Evolutionary conservation across 1,140 invertebrate genomes (phyloP), one percentile per base, ranked within the genome.

Genomic region (Monochamus saltuarius): DNA sequence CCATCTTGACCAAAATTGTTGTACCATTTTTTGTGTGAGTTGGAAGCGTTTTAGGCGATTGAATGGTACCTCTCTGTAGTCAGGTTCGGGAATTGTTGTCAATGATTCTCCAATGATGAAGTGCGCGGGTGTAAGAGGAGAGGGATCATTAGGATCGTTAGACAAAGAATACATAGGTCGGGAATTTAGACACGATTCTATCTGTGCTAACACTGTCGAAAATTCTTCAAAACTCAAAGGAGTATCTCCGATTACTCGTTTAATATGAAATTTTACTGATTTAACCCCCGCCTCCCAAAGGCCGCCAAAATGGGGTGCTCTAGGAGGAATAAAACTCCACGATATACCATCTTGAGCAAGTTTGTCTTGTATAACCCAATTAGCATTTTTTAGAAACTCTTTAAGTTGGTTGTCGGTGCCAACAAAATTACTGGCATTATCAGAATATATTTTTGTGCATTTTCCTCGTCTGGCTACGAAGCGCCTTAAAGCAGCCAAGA

Each of bases 41-140:
- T 73, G 67, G 60, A 61, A 75, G 10, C 63, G 37, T 8, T 46
- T 55, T 3, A 75, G 51, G 7, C 59, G 57, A 42, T 62, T 64
- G 40, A 50, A 13, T 7, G 29, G 22, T 8, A 51, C 7, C 2
- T 46, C 40, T 10, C 22, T 19, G n/a, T 52, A 17, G 38, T 47
- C 17, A 2, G 45, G 35, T 11, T 64, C 55, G 29, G 69, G 64
- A 10, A 69, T 8, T 8, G 65, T 22, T 8, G 56, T 68, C 2
- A 74, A 52, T 9, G 68, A 57, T 39, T 54, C 29, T 4, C 75
- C 75, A 55, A 75, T 76, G 8, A 78, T 45, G 49, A 78, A 78
- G 63, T 77, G 74, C 11, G 62, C 71, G 13, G 76, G 74, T 13
- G 73, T 72, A 0, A 73, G 49, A 16, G 52, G n/a, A 4, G 38